These are phyloP conservation scores for Rhizoglyphus robini DNA, from an alignment of 1,140 invertebrate species.

Conservation along the genomic window DNA sequence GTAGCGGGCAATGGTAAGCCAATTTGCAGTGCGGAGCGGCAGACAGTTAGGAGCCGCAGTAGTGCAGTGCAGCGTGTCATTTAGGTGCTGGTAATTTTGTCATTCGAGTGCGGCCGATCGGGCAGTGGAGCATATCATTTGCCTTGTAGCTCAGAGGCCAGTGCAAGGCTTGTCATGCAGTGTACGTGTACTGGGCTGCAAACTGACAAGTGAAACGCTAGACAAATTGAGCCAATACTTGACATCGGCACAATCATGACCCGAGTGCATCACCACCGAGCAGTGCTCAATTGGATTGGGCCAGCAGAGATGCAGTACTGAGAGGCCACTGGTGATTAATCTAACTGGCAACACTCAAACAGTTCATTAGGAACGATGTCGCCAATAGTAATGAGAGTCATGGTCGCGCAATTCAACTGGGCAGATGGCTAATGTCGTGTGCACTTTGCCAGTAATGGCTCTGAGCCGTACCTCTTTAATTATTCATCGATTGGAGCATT, in stretches of 20 bases:
- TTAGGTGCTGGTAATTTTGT: slow-evolving; percentile 2
- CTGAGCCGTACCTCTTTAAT: background rate
- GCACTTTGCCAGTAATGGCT: background rate
- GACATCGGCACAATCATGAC: background rate
- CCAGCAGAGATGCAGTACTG: no score
- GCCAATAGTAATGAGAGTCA: slow-evolving; percentile 5
- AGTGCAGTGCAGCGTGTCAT: slow-evolving; percentile 12
- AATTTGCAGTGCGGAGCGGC: background rate
- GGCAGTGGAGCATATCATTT: slow-evolving; percentile 14
- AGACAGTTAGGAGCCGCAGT: background rate
- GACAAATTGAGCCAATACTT: slow-evolving; percentile 15
- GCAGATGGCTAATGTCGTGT: slow-evolving; percentile 4
- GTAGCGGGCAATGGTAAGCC: background rate
- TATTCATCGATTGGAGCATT: background rate
- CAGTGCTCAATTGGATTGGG: no score
- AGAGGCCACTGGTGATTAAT: background rate
- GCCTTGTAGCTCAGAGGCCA: background rate
- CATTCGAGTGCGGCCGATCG: background rate
- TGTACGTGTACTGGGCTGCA: background rate
- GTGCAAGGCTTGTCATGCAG: background rate
- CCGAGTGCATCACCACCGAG: no score
- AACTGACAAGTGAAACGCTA: background rate
- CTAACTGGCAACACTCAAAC: slow-evolving; percentile 12
- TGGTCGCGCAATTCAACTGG: slow-evolving; percentile 4
- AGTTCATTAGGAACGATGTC: slow-evolving; percentile 15